Evolutionary conservation across 2,888 invertebrate genomes (phyloP).

Genomic region (Prosopocoilus inquinatus): DNA sequence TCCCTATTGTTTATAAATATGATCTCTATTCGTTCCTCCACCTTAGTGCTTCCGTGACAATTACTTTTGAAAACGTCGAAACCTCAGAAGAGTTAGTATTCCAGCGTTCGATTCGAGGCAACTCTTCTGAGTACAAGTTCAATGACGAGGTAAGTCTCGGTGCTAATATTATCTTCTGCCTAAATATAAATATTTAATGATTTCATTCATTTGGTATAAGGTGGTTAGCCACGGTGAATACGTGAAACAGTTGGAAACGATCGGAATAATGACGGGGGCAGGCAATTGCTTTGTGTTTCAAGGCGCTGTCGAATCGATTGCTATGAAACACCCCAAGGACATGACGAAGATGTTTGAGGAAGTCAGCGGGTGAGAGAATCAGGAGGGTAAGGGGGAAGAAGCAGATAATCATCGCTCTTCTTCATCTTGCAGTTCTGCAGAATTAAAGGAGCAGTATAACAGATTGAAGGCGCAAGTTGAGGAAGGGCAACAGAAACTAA

Average conservation of each 20-base stretch:
- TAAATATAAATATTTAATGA: too few relatives aligned
- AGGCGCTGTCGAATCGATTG: conserved; percentile 98
- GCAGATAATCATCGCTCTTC: too few relatives aligned
- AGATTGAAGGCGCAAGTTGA: conserved; percentile 89
- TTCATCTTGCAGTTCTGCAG: conserved; percentile 67
- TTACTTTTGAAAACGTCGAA: conserved; percentile 83
- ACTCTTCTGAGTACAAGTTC: conserved; percentile 91
- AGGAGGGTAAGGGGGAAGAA: conserved; percentile 4
- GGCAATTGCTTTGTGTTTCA: conserved; percentile 99
- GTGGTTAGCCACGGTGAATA: conserved; percentile 82
- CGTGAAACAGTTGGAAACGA: conserved; percentile 81
- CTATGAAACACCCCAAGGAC: conserved; percentile 99
- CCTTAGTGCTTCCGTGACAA: conserved; percentile 87
- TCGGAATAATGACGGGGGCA: conserved; percentile 97
- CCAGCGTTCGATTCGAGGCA: conserved; percentile 85
- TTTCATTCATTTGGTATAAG: conserved; percentile 50
- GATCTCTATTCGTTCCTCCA: too few relatives aligned
- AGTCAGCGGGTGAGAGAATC: conserved; percentile 81
- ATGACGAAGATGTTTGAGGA: conserved; percentile 96
- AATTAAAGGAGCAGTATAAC: conserved; percentile 95
- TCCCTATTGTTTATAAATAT: too few relatives aligned
- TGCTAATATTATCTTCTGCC: too few relatives aligned
- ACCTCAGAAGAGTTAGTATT: conserved; percentile 77
- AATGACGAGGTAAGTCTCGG: conserved; percentile 81
- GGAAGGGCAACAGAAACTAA: conserved; percentile 96